A percentile compares a stretch with the other conserved stretches of the same genome.
These are phyloP conservation scores for Brachyptera risi DNA, from an alignment of 2,888 invertebrate genomes.

Conservation along the genomic window DNA sequence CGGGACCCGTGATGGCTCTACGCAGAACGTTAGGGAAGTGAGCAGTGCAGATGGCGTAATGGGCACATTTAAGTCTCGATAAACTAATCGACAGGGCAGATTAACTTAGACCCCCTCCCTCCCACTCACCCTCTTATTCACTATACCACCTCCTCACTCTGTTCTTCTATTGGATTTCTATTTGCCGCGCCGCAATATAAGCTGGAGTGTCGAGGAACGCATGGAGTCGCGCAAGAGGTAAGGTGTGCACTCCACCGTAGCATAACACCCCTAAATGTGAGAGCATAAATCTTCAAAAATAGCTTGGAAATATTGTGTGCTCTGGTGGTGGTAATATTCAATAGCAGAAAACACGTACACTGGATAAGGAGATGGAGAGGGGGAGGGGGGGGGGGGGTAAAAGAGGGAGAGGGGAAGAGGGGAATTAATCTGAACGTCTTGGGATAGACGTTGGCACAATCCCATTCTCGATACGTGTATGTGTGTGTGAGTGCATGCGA, in stretches of 20 bases:
- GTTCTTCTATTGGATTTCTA: conserved; percentile 34
- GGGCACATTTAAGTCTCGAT: not conserved
- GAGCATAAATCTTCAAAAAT: conserved; percentile 34
- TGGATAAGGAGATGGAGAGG: conserved; percentile 19
- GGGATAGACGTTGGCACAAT: not conserved
- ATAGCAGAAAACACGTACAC: conserved; percentile 20
- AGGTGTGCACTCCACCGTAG: conserved; percentile 35
- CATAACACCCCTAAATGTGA: conserved; percentile 35
- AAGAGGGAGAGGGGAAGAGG: conserved; percentile 19
- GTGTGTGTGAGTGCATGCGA: too few relatives aligned
- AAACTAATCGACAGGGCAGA: not conserved
- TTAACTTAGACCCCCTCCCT: too few relatives aligned
- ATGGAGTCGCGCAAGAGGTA: conserved; percentile 35
- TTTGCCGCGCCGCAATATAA: conserved; percentile 30
- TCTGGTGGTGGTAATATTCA: conserved; percentile 25
- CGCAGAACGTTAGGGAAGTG: too few relatives aligned
- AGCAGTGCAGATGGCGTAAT: not conserved
- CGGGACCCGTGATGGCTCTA: too few relatives aligned
- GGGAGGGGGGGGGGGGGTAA: not conserved
- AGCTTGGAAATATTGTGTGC: conserved; percentile 33
- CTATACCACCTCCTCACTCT: not conserved
- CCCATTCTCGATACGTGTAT: too few relatives aligned
- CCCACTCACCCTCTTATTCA: too few relatives aligned
- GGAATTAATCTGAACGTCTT: not conserved
- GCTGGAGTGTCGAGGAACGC: conserved; percentile 33